Conservation (phyloP, 2,888 invertebrate genomes). For the Poecilus cupreus region DNA sequence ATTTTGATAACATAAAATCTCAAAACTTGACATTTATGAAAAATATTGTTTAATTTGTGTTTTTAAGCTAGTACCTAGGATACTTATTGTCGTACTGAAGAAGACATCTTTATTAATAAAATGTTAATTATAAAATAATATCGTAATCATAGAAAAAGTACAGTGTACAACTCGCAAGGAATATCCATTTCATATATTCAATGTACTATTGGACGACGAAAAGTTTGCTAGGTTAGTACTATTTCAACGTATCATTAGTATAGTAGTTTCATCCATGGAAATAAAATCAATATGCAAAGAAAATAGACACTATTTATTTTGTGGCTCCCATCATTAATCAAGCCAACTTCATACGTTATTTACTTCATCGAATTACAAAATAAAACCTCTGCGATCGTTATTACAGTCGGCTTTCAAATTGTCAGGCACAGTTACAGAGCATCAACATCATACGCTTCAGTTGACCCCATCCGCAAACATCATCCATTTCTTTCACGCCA, state of each 20-base stretch:
- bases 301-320: background rate
- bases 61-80: no score
- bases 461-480: background rate
- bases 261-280: background rate
- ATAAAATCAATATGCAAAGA: background rate
- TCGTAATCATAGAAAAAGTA: no score
- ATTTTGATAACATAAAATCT: no score
- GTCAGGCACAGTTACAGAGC: background rate
- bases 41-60: no score
- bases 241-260: background rate
- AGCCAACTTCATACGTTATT: background rate
- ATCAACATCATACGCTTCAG: conserved; percentile 1
- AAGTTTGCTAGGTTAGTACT: no score
- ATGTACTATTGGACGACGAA: no score
- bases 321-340: background rate
- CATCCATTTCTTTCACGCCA: conserved; percentile 14
- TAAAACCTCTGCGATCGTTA: background rate
- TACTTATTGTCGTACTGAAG: no score
- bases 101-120: no score
- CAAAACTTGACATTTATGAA: no score
- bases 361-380: background rate
- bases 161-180: no score
- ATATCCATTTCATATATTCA: no score
- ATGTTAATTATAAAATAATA: no score
- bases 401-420: background rate